These are phyloP conservation scores for Zootoca vivipara DNA, from an alignment of 2,113 vertebrate genomes.

Conservation along the genomic window DNA sequence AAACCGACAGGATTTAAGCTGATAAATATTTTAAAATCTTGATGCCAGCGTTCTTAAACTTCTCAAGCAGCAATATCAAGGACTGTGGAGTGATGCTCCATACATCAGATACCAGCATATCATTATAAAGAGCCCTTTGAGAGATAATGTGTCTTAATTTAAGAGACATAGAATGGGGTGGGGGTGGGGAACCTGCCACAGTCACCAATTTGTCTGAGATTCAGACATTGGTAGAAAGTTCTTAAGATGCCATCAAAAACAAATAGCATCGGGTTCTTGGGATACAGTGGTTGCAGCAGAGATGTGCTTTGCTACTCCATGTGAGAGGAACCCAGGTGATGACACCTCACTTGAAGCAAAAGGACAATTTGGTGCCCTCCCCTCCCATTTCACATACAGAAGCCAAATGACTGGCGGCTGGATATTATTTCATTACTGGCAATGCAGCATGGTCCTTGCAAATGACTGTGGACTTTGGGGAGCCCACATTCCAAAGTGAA, in stretches of 20 bases:
- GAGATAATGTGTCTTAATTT: slow-evolving; percentile 55
- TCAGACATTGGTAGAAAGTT: slow-evolving; percentile 26
- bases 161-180: slow-evolving; percentile 26
- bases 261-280: neutral
- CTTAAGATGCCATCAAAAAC: neutral
- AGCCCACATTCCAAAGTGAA: too few relatives aligned
- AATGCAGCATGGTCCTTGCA: too few relatives aligned
- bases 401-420: too few relatives aligned
- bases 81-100: slow-evolving; percentile 32
- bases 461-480: too few relatives aligned
- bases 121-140: slow-evolving; percentile 50
- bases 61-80: slow-evolving; percentile 56
- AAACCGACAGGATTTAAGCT: slow-evolving; percentile 44
- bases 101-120: slow-evolving; percentile 44
- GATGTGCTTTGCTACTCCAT: neutral
- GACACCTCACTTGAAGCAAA: fast-evolving
- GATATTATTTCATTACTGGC: too few relatives aligned
- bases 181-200: slow-evolving; percentile 35
- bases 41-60: slow-evolving; percentile 41
- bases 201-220: slow-evolving; percentile 20
- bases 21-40: slow-evolving; percentile 69
- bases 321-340: neutral
- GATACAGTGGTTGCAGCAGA: neutral
- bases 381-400: too few relatives aligned
- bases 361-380: too few relatives aligned